Evolutionary conservation across 2,113 vertebrate genomes (phyloP), one percentile per base, ranked within the genome.

Genomic region (Tachysurus vachellii): DNA sequence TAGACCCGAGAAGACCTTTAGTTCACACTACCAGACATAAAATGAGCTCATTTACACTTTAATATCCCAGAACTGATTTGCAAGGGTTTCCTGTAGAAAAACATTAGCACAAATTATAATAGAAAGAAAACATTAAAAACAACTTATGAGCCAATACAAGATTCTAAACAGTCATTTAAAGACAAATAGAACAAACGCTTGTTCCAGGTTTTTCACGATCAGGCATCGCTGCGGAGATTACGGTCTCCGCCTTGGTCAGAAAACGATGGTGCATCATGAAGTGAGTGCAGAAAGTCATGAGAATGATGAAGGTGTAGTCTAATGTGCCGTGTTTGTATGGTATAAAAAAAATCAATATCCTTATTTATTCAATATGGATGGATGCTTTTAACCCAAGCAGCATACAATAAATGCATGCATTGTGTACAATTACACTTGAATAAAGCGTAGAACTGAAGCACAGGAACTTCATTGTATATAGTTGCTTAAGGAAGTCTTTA

Each of bases 261-360:
- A 85, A 87, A 82, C 31, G 23, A 73, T 47, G 26, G 50, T 54
- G 56, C 59, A 85, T 87, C 47, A 23, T 76, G 77, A 50, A 16
- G 16, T 31, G 26, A 76, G 82, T n/a, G 28, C 44, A 26, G 28
- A 66, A 83, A 50, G 61, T 85, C n/a, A 17, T 50, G 76, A 77
- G 77, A 81, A 81, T 42, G 75, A 75, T 85, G 54, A 87, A 70
- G 82, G 44, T 31, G 36, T 19, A 64, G 0, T 81, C 80, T 61
- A 57, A 28, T 44, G 59, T 36, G 2, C 36, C 2, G 36, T 36
- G 36, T 36, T 36, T 50, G 47, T 5, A 50, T 50, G 47, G 47
- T 50, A 7, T 50, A 50, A 50, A 50, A 50, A 36, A 50, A 7
- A 50, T 50, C 47, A 7, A 50, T 50, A 50, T 5, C n/a, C 61